Base-by-base conservation (phyloP, 2,888 invertebrate genomes). In the Macaria notata region DNA sequence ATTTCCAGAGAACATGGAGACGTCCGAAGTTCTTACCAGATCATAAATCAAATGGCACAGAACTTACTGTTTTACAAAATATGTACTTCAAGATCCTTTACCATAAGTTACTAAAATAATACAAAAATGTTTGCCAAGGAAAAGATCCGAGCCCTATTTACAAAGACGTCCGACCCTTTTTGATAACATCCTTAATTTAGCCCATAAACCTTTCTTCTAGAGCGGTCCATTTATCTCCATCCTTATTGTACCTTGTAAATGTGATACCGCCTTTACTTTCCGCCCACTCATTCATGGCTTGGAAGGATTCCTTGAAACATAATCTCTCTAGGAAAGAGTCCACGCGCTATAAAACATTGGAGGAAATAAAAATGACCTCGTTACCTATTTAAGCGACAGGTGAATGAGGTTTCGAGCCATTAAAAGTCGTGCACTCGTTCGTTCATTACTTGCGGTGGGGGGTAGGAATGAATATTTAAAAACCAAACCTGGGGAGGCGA, bases 341-440 rank as follows among this genome's bases (percentile, higher is more conserved):
- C 41, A 29, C 39, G 39, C 36, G 51, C 61, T 62, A 60, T 48
- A 63, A 59, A 64, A 62, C 56, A 49, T 63, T 59, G 60, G 48
- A 68, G 60, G 48, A 68, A 66, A 71, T 68, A 69, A 66, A 68
- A 62, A 65, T 53, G 62, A 46, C 54, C 66, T 68, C 64, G 63
- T 63, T 66, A 62, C 64, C 66, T 64, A 69, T 71, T 70, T 73
- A 70, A 67, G 65, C 61, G 72, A 60, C 68, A 68, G 70, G 67
- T 68, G 71, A 76, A 75, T 73, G 68, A 69, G 71, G 67, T 73
- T 70, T 64, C 61, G 67, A 66, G 65, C 65, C 69, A 76, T 74
- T 75, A 73, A 70, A 59, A 70, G 63, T 63, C 65, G 65, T 71
- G 68, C 72, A 70, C 73, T 70, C 71, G 67, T 74, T 69, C 71